Percentiles rank a stretch among this genome's conserved stretches.
These are phyloP conservation scores for Halictus quadricinctus DNA, from an alignment of 2,888 invertebrate genomes.

Conservation along the genomic window DNA sequence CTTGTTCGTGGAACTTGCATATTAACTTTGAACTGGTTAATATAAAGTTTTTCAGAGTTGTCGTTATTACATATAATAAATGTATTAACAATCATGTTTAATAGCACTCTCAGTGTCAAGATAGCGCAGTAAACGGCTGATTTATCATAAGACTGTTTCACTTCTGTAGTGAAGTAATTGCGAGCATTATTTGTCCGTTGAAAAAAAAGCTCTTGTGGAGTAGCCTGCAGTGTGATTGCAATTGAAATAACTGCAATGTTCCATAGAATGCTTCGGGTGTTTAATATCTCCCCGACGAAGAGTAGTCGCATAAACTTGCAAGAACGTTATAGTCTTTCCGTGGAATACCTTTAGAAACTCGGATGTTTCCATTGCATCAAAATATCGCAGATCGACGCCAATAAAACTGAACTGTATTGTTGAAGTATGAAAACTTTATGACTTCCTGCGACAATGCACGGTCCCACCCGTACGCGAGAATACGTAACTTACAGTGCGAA, in stretches of 20 bases:
- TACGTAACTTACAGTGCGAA: constrained; percentile 3
- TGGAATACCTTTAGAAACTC: constrained; percentile 9
- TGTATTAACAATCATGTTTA: too few relatives aligned
- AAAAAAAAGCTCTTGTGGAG: not conserved
- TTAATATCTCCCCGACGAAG: constrained; percentile 1
- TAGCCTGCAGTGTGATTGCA: not conserved
- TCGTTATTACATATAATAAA: too few relatives aligned
- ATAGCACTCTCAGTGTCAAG: too few relatives aligned
- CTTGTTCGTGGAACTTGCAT: too few relatives aligned
- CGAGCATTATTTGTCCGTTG: not conserved
- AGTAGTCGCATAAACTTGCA: constrained; percentile 1
- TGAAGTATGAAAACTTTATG: constrained; percentile 21
- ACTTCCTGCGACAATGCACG: constrained; percentile 15
- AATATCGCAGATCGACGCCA: constrained; percentile 23
- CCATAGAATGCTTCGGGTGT: not conserved
- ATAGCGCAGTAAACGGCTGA: not conserved
- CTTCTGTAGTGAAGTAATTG: not conserved
- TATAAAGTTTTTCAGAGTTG: too few relatives aligned
- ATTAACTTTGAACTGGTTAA: too few relatives aligned
- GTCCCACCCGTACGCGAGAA: constrained; percentile 1
- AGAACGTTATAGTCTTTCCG: constrained; percentile 11
- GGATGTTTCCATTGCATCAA: constrained; percentile 12
- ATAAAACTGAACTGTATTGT: constrained; percentile 20
- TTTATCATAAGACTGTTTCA: not conserved
- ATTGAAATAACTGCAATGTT: constrained; percentile 9